Evolutionary conservation across 2,113 vertebrate genomes (phyloP).

Genomic region (Gnathonemus echidnorhynchus): DNA sequence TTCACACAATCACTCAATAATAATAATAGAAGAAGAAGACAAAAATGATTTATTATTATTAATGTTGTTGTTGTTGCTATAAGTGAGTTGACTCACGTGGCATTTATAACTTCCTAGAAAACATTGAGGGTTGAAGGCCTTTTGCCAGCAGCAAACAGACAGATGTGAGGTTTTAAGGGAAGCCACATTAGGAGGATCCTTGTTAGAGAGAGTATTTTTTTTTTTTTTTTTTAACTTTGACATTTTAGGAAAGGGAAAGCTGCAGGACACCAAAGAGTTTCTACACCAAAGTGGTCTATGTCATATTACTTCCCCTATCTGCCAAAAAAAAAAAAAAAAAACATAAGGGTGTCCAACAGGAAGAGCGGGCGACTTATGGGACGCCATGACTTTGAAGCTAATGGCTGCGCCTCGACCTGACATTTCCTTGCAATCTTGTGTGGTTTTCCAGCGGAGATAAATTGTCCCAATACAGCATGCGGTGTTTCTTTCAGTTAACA

Average conservation of each 20-base stretch:
- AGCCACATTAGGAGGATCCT: constrained; percentile 14
- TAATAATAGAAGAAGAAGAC: neutral
- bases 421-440: constrained; percentile 18
- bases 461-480: constrained; percentile 20
- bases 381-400: constrained; percentile 9
- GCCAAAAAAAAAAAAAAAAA: constrained; percentile 9
- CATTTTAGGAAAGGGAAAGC: neutral
- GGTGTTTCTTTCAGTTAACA: constrained; percentile 27
- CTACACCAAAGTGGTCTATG: constrained; percentile 22
- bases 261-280: constrained; percentile 9
- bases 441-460: constrained; percentile 28
- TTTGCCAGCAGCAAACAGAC: constrained; percentile 14
- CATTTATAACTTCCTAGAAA: constrained; percentile 12
- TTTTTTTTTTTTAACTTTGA: constrained; percentile 1
- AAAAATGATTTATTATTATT: neutral
- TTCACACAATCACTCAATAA: neutral
- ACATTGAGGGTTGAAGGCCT: constrained; percentile 18
- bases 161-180: neutral
- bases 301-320: constrained; percentile 21
- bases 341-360: constrained; percentile 22
- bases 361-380: neutral
- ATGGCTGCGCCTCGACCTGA: constrained; percentile 24
- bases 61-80: neutral
- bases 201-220: neutral
- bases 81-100: neutral